phyloP scores from a whole-genome alignment of 2,113 vertebrate species.

The Ammodramus savannarum region DNA sequence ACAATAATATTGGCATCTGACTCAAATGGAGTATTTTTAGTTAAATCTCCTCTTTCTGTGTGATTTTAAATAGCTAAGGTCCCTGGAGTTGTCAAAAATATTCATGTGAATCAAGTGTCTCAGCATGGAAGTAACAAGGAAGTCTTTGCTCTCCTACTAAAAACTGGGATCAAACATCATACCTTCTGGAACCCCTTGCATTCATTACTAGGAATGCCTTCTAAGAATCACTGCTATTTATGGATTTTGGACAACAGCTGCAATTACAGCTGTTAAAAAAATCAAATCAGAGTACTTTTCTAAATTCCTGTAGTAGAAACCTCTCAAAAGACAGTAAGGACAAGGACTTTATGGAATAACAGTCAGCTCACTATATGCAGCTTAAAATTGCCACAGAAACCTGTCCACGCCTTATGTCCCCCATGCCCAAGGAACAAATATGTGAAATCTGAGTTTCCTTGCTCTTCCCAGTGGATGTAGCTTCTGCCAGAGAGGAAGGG shows the following conservation, averaged over 20 bases:
- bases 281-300: neutral
- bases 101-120: neutral
- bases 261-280: neutral
- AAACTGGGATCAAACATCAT: neutral
- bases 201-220: neutral
- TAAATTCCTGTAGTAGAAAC: neutral
- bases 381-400: neutral
- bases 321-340: neutral
- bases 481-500: neutral
- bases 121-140: neutral
- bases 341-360: neutral
- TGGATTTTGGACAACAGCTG: neutral
- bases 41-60: neutral
- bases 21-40: neutral
- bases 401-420: too few species aligned
- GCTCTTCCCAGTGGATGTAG: neutral
- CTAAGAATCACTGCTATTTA: neutral
- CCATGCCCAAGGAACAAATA: rapidly evolving
- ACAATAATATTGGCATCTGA: neutral
- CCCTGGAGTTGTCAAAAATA: neutral
- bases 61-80: neutral
- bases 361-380: neutral
- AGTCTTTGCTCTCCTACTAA: neutral
- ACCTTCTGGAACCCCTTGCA: neutral
- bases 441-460: neutral